These are phyloP conservation scores for Folsomia manolachei DNA, from an alignment of 2,888 invertebrate genomes.

Conservation along the genomic window DNA sequence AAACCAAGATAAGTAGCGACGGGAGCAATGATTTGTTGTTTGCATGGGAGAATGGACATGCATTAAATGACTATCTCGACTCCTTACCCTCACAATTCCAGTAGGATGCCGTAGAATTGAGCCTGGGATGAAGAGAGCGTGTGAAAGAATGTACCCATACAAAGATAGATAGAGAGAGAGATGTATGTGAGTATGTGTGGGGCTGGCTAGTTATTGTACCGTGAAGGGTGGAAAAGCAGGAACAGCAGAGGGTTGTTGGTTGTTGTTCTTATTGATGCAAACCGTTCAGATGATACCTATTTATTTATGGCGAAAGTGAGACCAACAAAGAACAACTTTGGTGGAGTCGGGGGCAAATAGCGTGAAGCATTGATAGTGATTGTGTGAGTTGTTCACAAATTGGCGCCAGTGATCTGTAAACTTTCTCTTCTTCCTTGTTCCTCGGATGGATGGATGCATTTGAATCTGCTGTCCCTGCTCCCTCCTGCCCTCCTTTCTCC, in stretches of 20 bases:
- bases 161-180: not conserved
- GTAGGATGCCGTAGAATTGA: not conserved
- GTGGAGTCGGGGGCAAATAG: conserved; percentile 1
- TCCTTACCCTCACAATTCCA: not conserved
- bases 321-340: not conserved
- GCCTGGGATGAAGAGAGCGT: not conserved
- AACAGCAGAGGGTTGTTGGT: not conserved
- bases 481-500: not conserved
- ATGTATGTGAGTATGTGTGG: not conserved
- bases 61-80: not conserved
- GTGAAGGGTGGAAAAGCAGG: conserved; percentile 2
- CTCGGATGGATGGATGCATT: no score
- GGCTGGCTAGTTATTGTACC: no score
- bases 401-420: conserved; percentile 21
- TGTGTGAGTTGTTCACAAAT: conserved; percentile 9
- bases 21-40: conserved; percentile 3
- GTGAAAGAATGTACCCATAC: not conserved
- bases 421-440: no score
- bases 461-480: conserved; percentile 9
- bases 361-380: conserved; percentile 17
- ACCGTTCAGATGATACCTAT: not conserved
- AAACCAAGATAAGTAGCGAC: conserved; percentile 12
- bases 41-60: conserved; percentile 8
- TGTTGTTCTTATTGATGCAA: no score
- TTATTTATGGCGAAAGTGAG: not conserved